A percentile compares a stretch with the other conserved stretches of the same genome.
Evolutionary conservation across 2,888 invertebrate species (phyloP).

Genomic region (Slavum lentiscoides): DNA sequence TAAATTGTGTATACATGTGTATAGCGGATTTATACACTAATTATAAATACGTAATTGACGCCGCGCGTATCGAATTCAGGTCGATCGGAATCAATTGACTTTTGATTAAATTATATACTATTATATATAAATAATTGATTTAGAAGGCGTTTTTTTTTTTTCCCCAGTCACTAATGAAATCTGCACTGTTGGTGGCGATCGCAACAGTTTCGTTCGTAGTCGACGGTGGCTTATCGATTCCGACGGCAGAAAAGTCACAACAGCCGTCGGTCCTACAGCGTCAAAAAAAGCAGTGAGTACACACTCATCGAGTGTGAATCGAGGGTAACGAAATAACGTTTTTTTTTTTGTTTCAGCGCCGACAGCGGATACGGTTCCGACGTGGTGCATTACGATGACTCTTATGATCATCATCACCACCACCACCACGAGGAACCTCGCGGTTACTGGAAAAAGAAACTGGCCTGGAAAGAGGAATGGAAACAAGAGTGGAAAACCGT

Average conservation of each 20-base stretch:
- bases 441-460: conserved; percentile 70
- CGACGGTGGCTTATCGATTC: conserved; percentile 3
- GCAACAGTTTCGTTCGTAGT: conserved; percentile 19
- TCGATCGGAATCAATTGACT: too few species aligned
- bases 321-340: neutral
- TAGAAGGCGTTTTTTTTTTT: neutral
- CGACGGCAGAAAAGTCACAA: conserved; percentile 9
- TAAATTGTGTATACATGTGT: too few species aligned
- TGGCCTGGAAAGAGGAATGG: conserved; percentile 83
- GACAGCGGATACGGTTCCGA: conserved; percentile 36
- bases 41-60: too few species aligned
- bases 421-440: conserved; percentile 54
- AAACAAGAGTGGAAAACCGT: conserved; percentile 69
- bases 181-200: conserved; percentile 23
- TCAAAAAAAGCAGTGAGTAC: conserved; percentile 32
- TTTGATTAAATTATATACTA: too few species aligned
- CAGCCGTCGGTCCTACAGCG: conserved; percentile 17
- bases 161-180: conserved; percentile 34
- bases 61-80: too few species aligned
- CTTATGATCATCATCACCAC: neutral
- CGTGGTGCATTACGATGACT: conserved; percentile 8
- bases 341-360: conserved; percentile 44
- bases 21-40: too few species aligned
- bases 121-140: too few species aligned
- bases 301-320: neutral